Percentiles rank a stretch among this genome's conserved stretches.
phyloP scores from a whole-genome alignment of 2,113 vertebrate genomes.

The Cyanocitta stelleri region DNA sequence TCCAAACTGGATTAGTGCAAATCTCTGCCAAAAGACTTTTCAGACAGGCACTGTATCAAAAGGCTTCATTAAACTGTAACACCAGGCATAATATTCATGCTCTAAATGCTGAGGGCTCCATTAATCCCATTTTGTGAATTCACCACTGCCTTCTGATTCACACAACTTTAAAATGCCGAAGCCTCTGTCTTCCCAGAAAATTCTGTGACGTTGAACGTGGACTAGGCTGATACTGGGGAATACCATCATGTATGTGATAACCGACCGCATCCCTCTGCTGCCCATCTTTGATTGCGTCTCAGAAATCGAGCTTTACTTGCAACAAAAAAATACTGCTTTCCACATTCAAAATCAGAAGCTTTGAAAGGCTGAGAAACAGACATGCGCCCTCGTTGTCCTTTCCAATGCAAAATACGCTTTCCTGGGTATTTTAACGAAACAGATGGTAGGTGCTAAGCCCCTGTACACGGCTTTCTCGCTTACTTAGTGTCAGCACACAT shows the following conservation, averaged over 20 bases:
- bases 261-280: not conserved
- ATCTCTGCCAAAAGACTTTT: not conserved
- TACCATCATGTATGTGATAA: not conserved
- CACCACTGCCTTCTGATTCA: not conserved
- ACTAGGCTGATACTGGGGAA: not conserved
- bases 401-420: not conserved
- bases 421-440: not conserved
- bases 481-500: not conserved
- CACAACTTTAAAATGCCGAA: not conserved
- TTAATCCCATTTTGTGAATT: not conserved
- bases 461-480: not conserved
- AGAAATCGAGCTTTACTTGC: not conserved
- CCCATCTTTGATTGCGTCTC: not conserved
- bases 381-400: not conserved
- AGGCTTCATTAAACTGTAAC: not conserved
- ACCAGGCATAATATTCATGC: not conserved
- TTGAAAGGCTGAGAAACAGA: not conserved
- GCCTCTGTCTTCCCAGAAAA: not conserved
- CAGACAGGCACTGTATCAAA: not conserved
- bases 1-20: not conserved
- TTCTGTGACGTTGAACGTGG: rapidly evolving
- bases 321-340: not conserved
- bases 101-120: not conserved
- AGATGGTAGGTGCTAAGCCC: not conserved
- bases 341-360: not conserved